Conservation (phyloP, 2,888 invertebrate species). For the Notodonta dromedarius region DNA sequence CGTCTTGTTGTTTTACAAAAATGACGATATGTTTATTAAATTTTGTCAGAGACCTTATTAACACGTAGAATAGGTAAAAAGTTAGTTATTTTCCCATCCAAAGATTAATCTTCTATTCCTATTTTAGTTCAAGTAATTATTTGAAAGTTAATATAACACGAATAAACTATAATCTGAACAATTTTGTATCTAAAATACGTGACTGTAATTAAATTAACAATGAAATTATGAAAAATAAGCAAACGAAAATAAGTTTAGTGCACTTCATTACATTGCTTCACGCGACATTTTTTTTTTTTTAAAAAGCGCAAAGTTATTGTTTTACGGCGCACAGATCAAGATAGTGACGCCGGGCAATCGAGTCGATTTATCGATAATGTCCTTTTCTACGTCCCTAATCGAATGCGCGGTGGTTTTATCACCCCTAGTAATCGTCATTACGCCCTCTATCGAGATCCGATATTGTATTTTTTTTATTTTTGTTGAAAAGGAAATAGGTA, state of each 20-base stretch:
- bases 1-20: no score
- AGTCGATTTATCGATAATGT: slow-evolving; percentile 76
- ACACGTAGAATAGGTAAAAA: no score
- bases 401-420: slow-evolving; percentile 71
- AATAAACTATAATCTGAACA: neutral
- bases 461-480: slow-evolving; percentile 39
- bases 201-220: neutral
- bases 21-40: no score
- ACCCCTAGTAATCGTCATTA: slow-evolving; percentile 75
- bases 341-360: slow-evolving; percentile 64
- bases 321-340: slow-evolving; percentile 65
- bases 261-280: slow-evolving; percentile 36
- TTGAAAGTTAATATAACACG: no score
- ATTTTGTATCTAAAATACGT: neutral
- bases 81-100: no score
- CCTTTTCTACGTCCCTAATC: slow-evolving; percentile 76
- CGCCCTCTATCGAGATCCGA: slow-evolving; percentile 34
- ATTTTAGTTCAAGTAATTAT: no score
- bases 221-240: neutral
- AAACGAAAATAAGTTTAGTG: neutral
- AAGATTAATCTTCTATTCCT: no score
- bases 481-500: slow-evolving; percentile 39
- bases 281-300: slow-evolving; percentile 35
- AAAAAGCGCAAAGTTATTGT: slow-evolving; percentile 64
- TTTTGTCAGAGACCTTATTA: no score